Base-by-base conservation (phyloP, 2,113 vertebrate genomes). In the Hemiscyllium ocellatum region DNA sequence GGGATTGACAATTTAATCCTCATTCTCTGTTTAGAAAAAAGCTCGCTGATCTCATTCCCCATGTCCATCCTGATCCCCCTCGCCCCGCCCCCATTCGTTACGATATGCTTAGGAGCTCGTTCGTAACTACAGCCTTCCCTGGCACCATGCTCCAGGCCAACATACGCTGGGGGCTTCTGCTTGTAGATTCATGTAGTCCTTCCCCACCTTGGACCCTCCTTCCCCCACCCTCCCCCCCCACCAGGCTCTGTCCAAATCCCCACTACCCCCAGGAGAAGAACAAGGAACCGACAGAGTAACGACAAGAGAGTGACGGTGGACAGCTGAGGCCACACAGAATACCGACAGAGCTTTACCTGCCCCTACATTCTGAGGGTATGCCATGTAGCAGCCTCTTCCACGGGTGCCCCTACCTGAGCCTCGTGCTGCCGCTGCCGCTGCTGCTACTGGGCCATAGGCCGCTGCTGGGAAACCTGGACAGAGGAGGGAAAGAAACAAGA, bases 371-470 rank as follows among this genome's bases (percentile, higher is more conserved):
- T 98, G 98, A 97, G 97, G 98, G 98, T 98, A 99, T 98, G 98
- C 98, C 98, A 98, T 97, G 97, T 98, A 98, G 97, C 97, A 97
- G 97, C 98, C 97, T 98, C 98, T 98, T 98, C 98, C 98, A 96
- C 97, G 98, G 98, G 98, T 97, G 97, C 98, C 98, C 99, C 98
- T 99, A 99, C 99, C 99, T 99, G 99, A 99, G 98, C 99, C 99
- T 98, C 99, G 98, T 7, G 98, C 98, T 90, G 99, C 99, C 0
- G 99, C 99, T 98, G 99, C 99, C 0, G 98, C 99, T 0, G 99
- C 99, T 0, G 99, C 98, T 98, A 99, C 99, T 97, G 99, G 99
- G 98, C 99, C 98, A 1, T 99, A 99, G 95, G 99, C 98, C 7
- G 99, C 98, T 96, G 98, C 98, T 17, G 99, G 99, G 96, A 99